Base-by-base conservation (phyloP, 2,113 vertebrate genomes). In the Arenaria interpres region DNA sequence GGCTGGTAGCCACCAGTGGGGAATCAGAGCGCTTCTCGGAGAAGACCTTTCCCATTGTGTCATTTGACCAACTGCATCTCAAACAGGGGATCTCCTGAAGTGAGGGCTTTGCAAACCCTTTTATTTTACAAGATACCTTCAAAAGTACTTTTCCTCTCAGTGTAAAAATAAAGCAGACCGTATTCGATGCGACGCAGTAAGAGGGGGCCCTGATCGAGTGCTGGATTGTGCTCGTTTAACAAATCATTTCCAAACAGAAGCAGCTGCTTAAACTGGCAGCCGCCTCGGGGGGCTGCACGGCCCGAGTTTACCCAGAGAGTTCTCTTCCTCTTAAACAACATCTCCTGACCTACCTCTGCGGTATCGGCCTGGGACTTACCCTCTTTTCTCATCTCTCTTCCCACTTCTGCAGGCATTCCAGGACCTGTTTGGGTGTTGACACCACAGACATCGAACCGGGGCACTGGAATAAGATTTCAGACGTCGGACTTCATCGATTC, bases 161-260 rank as follows among this genome's bases (percentile, higher is more conserved):
- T 4, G 23, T 23, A 41, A 19, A 75, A 67, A 9, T 46, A 19
- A 57, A 62, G 37, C 32, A 39, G n/a, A 7, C 21, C 12, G 25
- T 22, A 18, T 4, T 78, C 0, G 1, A 27, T 45, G 39, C 22
- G 10, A 1, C 6, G 22, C 3, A 15, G 46, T 10, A 39, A 13
- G 35, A 64, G 71, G 43, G 33, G 7, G 37, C 8, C 1, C 30
- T 10, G 54, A 72, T 3, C n/a, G 17, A 0, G 7, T 25, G 33
- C 60, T n/a, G 60, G 27, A 33, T 43, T 57, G 53, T 77, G 37
- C 37, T 64, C 16, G 9, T 46, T 43, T 68, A 68, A 68, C 28
- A 41, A 39, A 28, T 39, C 5, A 33, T 45, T 71, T 56, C 72
- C 33, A 50, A 67, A 33, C 22, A 56, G 80, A 27, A 74, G 72